These are phyloP conservation scores for Pangasianodon gigas DNA, from an alignment of 2,113 vertebrate species.

Conservation along the genomic window DNA sequence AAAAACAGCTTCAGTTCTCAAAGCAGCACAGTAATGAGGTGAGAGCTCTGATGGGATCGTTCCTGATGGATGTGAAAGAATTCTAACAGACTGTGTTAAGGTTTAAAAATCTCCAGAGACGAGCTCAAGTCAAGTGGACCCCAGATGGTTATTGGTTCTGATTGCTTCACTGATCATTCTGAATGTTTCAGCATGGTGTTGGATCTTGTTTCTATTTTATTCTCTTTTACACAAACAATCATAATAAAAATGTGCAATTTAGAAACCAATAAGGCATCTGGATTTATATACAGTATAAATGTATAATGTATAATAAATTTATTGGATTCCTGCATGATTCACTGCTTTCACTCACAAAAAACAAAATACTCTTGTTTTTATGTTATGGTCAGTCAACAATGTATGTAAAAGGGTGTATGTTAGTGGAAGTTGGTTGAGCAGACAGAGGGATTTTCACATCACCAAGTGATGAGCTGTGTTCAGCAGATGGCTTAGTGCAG, in stretches of 20 bases:
- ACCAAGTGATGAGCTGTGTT: background rate
- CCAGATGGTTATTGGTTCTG: background rate
- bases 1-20: background rate
- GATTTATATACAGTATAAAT: background rate
- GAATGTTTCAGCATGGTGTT: background rate
- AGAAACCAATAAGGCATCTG: background rate
- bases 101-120: background rate
- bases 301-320: background rate
- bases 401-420: background rate
- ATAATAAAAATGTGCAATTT: background rate
- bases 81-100: background rate
- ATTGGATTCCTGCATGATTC: background rate
- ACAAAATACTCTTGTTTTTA: background rate
- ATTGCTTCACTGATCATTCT: no score
- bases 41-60: background rate
- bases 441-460: background rate
- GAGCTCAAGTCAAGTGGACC: background rate
- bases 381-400: background rate
- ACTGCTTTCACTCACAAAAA: background rate
- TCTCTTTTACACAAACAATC: background rate
- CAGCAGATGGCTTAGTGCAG: constrained; percentile 11
- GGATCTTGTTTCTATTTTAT: background rate
- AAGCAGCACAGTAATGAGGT: background rate
- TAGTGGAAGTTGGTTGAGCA: background rate
- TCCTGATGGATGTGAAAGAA: background rate